A percentile compares a stretch with the other conserved stretches of the same genome.
phyloP scores from a whole-genome alignment of 2,797 vertebrate species.

The Coreius guichenoti region DNA sequence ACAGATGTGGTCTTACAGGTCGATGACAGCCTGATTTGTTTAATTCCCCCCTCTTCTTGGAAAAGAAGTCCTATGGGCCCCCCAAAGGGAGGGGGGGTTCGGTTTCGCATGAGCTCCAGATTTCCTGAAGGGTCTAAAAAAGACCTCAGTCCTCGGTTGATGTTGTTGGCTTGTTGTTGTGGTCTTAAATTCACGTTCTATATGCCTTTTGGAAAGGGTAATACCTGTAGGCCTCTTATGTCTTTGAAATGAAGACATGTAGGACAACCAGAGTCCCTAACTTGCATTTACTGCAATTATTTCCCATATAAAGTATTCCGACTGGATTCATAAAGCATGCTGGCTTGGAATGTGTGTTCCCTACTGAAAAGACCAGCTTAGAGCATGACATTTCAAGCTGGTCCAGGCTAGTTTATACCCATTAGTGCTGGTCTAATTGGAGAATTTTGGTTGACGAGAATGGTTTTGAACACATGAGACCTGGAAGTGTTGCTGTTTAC shows the following conservation, averaged over 20 bases:
- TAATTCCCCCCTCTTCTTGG: conserved; percentile 47
- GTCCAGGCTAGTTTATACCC: background rate
- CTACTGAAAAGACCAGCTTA: background rate
- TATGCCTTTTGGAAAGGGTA: conserved; percentile 17
- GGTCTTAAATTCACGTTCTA: conserved; percentile 33
- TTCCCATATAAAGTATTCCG: conserved; percentile 4
- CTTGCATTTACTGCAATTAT: background rate
- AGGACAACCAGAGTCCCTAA: conserved; percentile 9
- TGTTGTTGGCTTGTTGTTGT: conserved; percentile 30
- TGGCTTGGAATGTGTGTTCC: background rate
- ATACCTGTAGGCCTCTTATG: conserved; percentile 32
- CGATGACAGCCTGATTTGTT: conserved; percentile 62
- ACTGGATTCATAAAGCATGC: conserved; percentile 23
- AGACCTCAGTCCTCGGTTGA: conserved; percentile 12
- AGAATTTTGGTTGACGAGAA: background rate
- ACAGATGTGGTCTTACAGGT: conserved; percentile 54
- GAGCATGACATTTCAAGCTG: background rate
- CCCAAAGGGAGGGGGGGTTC: background rate
- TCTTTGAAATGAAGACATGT: conserved; percentile 31
- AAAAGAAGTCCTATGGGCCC: background rate
- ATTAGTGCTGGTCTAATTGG: background rate
- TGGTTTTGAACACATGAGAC: background rate
- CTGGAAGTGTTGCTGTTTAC: background rate
- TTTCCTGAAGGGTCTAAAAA: conserved; percentile 39
- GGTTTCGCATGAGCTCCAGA: conserved; percentile 20